Evolutionary conservation across 2,888 invertebrate genomes (phyloP).

Genomic region (Julus scanicus): DNA sequence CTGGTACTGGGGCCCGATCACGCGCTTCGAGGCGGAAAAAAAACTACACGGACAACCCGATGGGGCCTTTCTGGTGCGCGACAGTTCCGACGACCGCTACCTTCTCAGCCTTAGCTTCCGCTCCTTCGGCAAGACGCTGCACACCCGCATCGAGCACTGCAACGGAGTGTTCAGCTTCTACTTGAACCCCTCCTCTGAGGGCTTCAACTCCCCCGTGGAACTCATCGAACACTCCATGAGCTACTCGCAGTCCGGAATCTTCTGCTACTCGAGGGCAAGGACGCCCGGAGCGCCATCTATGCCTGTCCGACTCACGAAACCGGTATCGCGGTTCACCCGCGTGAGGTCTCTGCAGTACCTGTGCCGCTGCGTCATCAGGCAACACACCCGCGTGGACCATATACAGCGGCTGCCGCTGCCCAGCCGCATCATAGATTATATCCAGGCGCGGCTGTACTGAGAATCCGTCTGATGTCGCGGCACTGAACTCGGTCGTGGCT

Average conservation of each 20-base stretch:
- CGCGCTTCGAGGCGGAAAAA: constrained; percentile 77
- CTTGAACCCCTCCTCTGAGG: constrained; percentile 69
- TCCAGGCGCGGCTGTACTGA: constrained; percentile 64
- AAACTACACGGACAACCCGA: constrained; percentile 77
- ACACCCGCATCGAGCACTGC: constrained; percentile 79
- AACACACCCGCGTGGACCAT: constrained; percentile 75
- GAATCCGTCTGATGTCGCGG: too few relatives aligned
- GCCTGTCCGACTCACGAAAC: constrained; percentile 79
- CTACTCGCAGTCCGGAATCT: constrained; percentile 76
- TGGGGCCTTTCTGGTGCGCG: constrained; percentile 82
- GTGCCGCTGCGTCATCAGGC: constrained; percentile 79
- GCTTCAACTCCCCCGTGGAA: constrained; percentile 74
- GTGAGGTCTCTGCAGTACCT: constrained; percentile 77
- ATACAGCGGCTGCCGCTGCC: constrained; percentile 77
- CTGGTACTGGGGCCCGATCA: constrained; percentile 87
- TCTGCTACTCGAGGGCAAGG: constrained; percentile 77
- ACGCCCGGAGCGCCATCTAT: constrained; percentile 76
- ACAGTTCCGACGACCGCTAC: constrained; percentile 78
- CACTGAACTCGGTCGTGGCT: background rate
- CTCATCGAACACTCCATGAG: constrained; percentile 80
- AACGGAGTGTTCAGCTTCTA: constrained; percentile 73
- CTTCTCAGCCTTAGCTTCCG: constrained; percentile 81
- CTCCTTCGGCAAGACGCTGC: constrained; percentile 75
- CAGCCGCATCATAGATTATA: constrained; percentile 72
- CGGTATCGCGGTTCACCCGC: constrained; percentile 79